Evolutionary conservation across 1,140 invertebrate genomes (phyloP), one percentile per base, ranked within the genome.

Genomic region (Heliconius himera): DNA sequence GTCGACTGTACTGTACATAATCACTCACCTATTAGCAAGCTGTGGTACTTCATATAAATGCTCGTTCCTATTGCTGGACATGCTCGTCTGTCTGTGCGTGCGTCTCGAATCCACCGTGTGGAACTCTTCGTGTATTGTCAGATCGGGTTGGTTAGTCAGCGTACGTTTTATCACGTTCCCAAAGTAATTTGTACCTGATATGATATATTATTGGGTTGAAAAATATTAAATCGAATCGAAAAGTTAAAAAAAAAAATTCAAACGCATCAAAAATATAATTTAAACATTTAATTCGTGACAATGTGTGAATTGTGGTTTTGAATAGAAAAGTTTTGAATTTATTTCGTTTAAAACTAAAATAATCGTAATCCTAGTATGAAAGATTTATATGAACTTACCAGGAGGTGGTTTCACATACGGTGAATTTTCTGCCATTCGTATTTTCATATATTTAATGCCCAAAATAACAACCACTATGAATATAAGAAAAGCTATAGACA

Each of bases 21-120:
- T 26, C 8, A 66, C 83, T 81, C 78, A 93, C 93, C 93, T 94
- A 78, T 88, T 93, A 81, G 91, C 91, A 74, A 93, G 79, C 41
- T 94, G 93, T 13, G 93, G 93, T 36, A 94, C 93, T 89, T 94
- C 93, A 79, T 94, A 94, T 36, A 94, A 87, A 83, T 94, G 93
- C 77, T 94, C 93, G 20, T 90, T 86, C 8, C 84, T 79, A 29
- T 85, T 87, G 54, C 79, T 88, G 5, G 88, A 87, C 1, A 84
- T 80, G 82, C 81, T 91, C 72, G 84, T 87, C 73, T 89, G 90
- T 78, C 90, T 87, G 76, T 88, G 87, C 29, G 89, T 91, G 20
- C 90, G 76, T 71, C 89, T 85, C 8, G 91, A 90, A 60, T 92
- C 91, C 38, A 94, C 82, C 38, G 93, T 93, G 46, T 93, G 93